Conservation (phyloP, 2,113 vertebrate species). For the Octodon degus region DNA sequence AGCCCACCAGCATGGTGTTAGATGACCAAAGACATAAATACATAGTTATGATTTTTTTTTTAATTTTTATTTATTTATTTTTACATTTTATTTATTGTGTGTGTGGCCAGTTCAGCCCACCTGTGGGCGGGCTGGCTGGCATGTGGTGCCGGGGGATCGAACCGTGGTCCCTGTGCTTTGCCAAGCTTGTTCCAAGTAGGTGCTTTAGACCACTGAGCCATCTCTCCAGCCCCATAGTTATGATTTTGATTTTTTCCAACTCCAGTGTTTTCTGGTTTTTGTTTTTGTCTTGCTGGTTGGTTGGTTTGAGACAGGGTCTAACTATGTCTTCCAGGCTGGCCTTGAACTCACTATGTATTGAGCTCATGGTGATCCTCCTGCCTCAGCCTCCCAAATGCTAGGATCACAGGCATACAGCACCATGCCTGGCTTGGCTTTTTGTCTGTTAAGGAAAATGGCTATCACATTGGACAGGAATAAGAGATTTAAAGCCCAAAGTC, state of each 20-base stretch:
- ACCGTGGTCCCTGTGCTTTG: no score
- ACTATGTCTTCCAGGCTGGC: neutral
- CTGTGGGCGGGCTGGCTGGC: no score
- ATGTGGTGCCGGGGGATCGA: no score
- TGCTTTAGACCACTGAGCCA: no score
- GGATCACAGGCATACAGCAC: neutral
- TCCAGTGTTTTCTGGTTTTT: neutral
- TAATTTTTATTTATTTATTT: no score
- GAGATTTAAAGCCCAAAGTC: neutral
- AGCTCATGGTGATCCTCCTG: neutral
- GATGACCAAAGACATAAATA: neutral
- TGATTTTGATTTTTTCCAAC: neutral
- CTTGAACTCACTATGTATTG: neutral
- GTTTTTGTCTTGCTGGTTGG: neutral
- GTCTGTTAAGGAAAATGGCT: neutral
- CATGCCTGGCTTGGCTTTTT: no score
- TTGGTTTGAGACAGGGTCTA: neutral
- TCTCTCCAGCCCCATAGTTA: no score
- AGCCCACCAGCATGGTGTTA: neutral
- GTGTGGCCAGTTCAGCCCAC: no score
- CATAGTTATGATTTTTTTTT: conserved; percentile 8
- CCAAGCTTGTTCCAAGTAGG: no score
- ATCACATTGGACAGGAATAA: neutral
- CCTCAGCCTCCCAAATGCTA: neutral
- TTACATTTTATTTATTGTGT: no score